phyloP scores from a whole-genome alignment of 2,797 vertebrate species.

The Pantherophis vulpinus region DNA sequence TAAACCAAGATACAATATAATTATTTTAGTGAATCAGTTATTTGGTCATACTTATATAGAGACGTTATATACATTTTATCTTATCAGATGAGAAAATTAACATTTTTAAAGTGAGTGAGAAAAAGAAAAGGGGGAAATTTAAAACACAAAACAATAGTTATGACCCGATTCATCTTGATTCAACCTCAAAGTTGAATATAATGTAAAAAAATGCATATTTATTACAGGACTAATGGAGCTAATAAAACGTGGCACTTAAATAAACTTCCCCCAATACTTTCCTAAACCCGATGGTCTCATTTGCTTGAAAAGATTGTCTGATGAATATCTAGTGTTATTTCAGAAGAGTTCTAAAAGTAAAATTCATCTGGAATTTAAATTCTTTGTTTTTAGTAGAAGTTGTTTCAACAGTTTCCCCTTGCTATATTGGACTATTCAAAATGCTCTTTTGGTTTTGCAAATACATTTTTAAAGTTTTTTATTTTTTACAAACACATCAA shows the following conservation, averaged over 20 bases:
- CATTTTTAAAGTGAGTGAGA: background rate
- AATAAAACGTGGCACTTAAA: background rate
- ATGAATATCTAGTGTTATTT: constrained; percentile 16
- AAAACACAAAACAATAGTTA: background rate
- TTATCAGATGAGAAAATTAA: background rate
- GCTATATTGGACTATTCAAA: background rate
- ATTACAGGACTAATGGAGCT: background rate
- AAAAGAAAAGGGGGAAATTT: background rate
- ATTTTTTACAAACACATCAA: too few relatives aligned
- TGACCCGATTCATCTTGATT: background rate
- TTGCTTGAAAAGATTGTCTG: constrained; percentile 56
- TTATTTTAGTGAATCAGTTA: background rate
- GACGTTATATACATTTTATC: background rate
- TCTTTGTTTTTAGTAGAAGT: background rate
- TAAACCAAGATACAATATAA: background rate
- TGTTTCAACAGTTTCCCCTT: background rate
- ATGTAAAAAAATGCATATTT: background rate
- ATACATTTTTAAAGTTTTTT: background rate
- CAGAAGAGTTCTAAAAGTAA: background rate
- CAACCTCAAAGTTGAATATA: background rate
- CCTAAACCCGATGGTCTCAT: constrained; percentile 46
- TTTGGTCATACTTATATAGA: background rate
- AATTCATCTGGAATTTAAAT: background rate
- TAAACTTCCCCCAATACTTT: constrained; percentile 1
- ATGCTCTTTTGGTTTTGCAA: background rate